These are phyloP conservation scores for Lysandra coridon DNA, from an alignment of 2,888 invertebrate genomes.

Conservation along the genomic window DNA sequence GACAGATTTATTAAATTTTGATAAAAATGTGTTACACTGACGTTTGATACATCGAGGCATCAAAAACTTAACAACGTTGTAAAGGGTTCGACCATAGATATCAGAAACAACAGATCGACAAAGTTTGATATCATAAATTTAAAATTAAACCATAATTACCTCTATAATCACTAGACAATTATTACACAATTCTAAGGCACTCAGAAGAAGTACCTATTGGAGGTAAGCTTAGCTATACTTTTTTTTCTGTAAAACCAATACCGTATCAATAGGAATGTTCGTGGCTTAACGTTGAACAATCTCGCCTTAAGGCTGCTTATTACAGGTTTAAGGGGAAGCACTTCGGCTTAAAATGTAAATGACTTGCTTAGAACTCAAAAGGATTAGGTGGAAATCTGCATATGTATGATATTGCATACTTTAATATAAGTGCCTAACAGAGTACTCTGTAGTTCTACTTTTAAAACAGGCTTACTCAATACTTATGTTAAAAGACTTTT, in stretches of 20 bases:
- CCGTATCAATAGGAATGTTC: constrained; percentile 37
- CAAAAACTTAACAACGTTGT: too few relatives aligned
- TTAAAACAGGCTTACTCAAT: background rate
- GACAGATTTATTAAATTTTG: too few relatives aligned
- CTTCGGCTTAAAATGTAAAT: constrained; percentile 64
- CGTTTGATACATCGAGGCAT: too few relatives aligned
- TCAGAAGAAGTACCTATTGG: constrained; percentile 48
- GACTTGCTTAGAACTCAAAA: constrained; percentile 60
- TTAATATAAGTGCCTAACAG: constrained; percentile 19
- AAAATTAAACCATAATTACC: too few relatives aligned
- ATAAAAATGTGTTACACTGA: too few relatives aligned
- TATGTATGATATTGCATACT: constrained; percentile 54
- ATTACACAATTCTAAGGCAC: too few relatives aligned
- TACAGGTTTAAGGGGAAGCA: constrained; percentile 63
- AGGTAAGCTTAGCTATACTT: background rate
- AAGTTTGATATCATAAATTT: too few relatives aligned
- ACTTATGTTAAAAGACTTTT: background rate
- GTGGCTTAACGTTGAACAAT: constrained; percentile 64
- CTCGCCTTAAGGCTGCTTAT: constrained; percentile 53
- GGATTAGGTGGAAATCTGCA: constrained; percentile 64
- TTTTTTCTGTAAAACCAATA: background rate
- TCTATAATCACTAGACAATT: too few relatives aligned
- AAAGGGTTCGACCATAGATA: too few relatives aligned
- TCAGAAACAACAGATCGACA: too few relatives aligned
- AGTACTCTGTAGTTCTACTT: background rate